Conservation (phyloP, 2,797 vertebrate genomes). For the Gallirallus australis region DNA sequence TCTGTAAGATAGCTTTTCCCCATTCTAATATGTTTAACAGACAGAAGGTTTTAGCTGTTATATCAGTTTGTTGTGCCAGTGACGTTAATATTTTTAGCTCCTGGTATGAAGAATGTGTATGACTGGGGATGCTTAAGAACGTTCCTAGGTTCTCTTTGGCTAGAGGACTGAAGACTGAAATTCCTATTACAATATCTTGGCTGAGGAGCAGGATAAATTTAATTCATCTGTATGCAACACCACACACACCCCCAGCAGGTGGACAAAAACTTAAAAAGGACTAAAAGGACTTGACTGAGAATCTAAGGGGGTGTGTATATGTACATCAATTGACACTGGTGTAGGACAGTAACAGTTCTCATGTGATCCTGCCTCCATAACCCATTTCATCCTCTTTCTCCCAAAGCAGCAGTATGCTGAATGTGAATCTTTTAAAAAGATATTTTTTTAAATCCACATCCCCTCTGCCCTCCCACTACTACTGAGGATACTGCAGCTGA, state of each 20-base stretch:
- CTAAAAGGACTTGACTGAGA: background rate
- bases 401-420: background rate
- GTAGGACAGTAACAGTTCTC: background rate
- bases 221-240: background rate
- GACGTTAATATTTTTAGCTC: conserved; percentile 12
- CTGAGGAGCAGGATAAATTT: background rate
- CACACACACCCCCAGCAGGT: background rate
- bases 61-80: background rate
- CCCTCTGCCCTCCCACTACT: background rate
- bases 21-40: conserved; percentile 32
- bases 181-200: background rate
- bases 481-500: background rate
- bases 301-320: background rate
- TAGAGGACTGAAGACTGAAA: background rate
- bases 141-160: background rate
- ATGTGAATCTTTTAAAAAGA: background rate
- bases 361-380: background rate
- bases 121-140: conserved; percentile 12
- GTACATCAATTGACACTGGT: background rate
- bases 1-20: background rate
- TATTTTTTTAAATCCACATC: background rate
- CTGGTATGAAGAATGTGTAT: background rate
- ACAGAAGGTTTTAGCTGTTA: background rate
- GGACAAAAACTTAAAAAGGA: background rate
- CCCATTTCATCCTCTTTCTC: background rate